Evolutionary conservation across 2,888 invertebrate genomes (phyloP), one percentile per base, ranked within the genome.

Genomic region (Augiades crinisus): DNA sequence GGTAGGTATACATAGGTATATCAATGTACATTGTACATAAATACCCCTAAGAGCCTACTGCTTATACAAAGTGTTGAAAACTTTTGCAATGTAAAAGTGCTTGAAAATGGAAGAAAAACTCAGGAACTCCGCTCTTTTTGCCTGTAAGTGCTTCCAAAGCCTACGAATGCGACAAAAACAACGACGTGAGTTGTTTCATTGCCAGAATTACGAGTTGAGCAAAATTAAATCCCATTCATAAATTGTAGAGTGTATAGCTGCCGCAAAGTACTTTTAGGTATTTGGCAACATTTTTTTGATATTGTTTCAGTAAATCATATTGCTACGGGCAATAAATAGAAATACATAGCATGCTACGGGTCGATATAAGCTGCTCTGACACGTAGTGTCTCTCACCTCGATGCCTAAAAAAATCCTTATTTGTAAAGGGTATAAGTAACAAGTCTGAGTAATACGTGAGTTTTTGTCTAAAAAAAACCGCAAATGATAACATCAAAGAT

Each of bases 151-250:
- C 17, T n/a, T 17, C 17, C 36, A 36, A 36, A 36, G 36, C 17
- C 17, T 36, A 36, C 36, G 36, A 36, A 36, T 19, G 36, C 17
- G 36, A 36, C 36, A 44, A 44, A 45, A 30, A 31, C 21, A 34
- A 22, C 34, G 14, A 34, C 16, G 34, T 24, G 10, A 45, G 22
- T 34, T 33, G 45, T 45, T 45, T 45, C 21, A 45, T 33, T 45
- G 45, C 45, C 45, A 45, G 43, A 34, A 22, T 45, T 45, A 45
- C 45, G 34, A 33, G 31, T 45, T 33, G 19, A 45, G 24, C 45
- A 45, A 45, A 45, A 45, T 45, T 45, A 45, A 34, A 34, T 33
- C 45, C 22, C 34, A 33, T 45, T 34, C 45, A 34, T 34, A 45
- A 33, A 34, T 45, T 33, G 33, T 16, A 34, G 22, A 22, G 8